Conservation (phyloP, 2,888 invertebrate species). For the Diaphora mendica region DNA sequence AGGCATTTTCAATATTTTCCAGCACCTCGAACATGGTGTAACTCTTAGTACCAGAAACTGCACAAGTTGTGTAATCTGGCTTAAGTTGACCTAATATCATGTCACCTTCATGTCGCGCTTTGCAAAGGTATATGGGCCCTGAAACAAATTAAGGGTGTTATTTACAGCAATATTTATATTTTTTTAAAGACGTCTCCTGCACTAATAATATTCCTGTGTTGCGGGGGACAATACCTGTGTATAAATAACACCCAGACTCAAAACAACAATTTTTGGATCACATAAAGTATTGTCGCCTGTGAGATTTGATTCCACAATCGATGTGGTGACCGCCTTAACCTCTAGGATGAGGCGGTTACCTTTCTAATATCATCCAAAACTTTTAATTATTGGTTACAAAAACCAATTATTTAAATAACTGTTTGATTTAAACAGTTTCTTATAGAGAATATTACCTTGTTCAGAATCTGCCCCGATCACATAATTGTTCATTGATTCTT, state of each 20-base stretch:
- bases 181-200: too few relatives aligned
- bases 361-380: too few relatives aligned
- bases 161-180: not conserved
- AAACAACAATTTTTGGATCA: too few relatives aligned
- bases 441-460: constrained; percentile 62
- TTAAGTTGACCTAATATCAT: constrained; percentile 91
- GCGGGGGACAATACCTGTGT: too few relatives aligned
- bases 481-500: constrained; percentile 83
- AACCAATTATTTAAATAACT: too few relatives aligned
- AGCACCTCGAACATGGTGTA: constrained; percentile 90
- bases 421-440: not conserved
- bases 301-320: too few relatives aligned
- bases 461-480: constrained; percentile 87
- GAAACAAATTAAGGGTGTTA: constrained; percentile 41
- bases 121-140: constrained; percentile 90
- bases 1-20: constrained; percentile 92
- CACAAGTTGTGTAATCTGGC: constrained; percentile 87
- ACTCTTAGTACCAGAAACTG: constrained; percentile 87
- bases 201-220: too few relatives aligned
- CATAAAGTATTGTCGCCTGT: too few relatives aligned
- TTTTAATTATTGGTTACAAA: too few relatives aligned
- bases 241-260: too few relatives aligned
- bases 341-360: too few relatives aligned
- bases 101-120: constrained; percentile 90
- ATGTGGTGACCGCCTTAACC: too few relatives aligned